Evolutionary conservation across 2,888 invertebrate species (phyloP).

Genomic region (Micropterix aruncella): DNA sequence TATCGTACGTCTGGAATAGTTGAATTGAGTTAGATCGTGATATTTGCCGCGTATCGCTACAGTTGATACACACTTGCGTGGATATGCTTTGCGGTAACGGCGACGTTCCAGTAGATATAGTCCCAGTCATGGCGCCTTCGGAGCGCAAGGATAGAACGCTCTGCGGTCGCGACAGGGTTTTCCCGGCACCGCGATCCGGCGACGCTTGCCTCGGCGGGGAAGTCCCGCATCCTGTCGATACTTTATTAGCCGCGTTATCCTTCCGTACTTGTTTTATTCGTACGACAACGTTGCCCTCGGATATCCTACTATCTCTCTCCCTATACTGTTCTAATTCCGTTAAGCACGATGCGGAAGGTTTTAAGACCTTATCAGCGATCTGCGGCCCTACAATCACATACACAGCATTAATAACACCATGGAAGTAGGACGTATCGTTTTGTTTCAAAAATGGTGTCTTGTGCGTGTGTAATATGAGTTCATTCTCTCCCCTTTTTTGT

Average conservation of each 20-base stretch:
- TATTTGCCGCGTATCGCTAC: neutral
- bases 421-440: too few species aligned
- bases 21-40: conserved; percentile 1
- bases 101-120: conserved; percentile 59
- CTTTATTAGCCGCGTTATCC: conserved; percentile 16
- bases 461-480: too few species aligned
- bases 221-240: conserved; percentile 48
- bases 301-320: conserved; percentile 7
- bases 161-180: neutral
- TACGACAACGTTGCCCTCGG: conserved; percentile 9
- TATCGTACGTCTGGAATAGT: conserved; percentile 31
- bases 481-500: too few species aligned
- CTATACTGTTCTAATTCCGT: neutral
- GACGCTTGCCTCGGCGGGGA: conserved; percentile 40
- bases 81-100: conserved; percentile 79
- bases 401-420: neutral
- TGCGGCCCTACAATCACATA: conserved; percentile 11
- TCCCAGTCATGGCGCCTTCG: conserved; percentile 6
- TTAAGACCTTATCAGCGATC: conserved; percentile 2
- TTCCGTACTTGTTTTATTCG: conserved; percentile 9
- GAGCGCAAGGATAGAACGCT: neutral
- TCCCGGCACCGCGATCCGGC: too few species aligned
- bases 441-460: too few species aligned
- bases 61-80: conserved; percentile 51
- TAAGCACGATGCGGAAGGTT: neutral